phyloP scores from a whole-genome alignment of 2,797 vertebrate species.

The Crocidura indochinensis region DNA sequence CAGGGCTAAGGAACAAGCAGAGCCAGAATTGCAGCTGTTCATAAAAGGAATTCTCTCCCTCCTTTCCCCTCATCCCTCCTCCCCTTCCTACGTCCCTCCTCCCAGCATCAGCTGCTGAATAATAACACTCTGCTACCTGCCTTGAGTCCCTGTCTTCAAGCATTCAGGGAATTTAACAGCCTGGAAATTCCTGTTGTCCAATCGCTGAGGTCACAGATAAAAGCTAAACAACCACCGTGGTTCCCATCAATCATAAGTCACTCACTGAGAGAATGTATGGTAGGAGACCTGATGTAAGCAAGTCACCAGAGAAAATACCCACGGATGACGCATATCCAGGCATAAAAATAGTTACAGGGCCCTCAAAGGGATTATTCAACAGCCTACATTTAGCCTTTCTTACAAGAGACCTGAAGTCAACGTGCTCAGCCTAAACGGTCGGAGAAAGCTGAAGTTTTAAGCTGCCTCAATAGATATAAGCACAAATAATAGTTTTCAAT shows the following conservation, averaged over 20 bases:
- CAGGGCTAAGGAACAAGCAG: slow-evolving; percentile 40
- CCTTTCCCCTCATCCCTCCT: slow-evolving; percentile 66
- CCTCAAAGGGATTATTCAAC: slow-evolving; percentile 98
- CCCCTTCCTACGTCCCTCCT: slow-evolving; percentile 80
- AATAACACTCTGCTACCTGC: slow-evolving; percentile 94
- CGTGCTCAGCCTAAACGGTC: slow-evolving; percentile 88
- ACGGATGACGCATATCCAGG: slow-evolving; percentile 99
- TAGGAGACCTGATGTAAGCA: slow-evolving; percentile 99
- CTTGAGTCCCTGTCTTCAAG: slow-evolving; percentile 93
- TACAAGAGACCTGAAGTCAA: slow-evolving; percentile 93
- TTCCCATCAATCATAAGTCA: slow-evolving; percentile 97
- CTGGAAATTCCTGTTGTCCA: slow-evolving; percentile 94
- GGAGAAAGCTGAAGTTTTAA: slow-evolving; percentile 88
- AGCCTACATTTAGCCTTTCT: slow-evolving; percentile 98
- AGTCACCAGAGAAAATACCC: slow-evolving; percentile 99
- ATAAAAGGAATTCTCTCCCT: slow-evolving; percentile 88
- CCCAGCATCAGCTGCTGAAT: slow-evolving; percentile 83
- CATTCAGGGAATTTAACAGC: slow-evolving; percentile 94
- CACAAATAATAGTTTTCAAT: slow-evolving; percentile 90
- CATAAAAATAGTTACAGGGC: slow-evolving; percentile 99
- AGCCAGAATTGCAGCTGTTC: slow-evolving; percentile 79
- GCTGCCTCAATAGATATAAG: slow-evolving; percentile 89
- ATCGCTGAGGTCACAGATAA: slow-evolving; percentile 93
- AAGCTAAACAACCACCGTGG: slow-evolving; percentile 92
- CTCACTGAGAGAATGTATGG: slow-evolving; percentile 95